Base-by-base conservation (phyloP, 1,140 invertebrate genomes). In the Rhagoletis zephyria region DNA sequence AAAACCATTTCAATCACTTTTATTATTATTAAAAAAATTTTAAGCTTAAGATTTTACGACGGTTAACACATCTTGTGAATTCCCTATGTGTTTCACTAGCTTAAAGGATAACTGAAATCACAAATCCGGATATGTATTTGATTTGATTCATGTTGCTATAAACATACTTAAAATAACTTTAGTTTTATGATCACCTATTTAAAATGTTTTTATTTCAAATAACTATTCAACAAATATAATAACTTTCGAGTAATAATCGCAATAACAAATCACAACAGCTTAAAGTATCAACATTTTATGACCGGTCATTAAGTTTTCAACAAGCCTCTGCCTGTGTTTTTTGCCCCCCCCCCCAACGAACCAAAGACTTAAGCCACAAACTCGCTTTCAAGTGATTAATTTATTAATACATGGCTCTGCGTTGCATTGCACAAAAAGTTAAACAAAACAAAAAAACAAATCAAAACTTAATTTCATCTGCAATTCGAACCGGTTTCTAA, bases 381-480 rank as follows among this genome's bases (percentile, higher is more conserved):
- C 67, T 74, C 42, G 42, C 40, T 74, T 48, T 74, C 45, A 45
- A 14, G 42, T 74, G 67, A 74, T 74, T 74, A 74, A 48, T 74
- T 74, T 48, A 48, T 74, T 74, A n/a, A 74, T 14, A 48, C 16
- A 0, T 16, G 14, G 14, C 4, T 14, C 3, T 45, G 45, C 6
- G 45, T 2, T 12, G 40, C 40, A 42, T 0, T n/a, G 16, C 67
- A 40, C 42, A 74, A 48, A 74, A 63, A 63, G 4, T 12, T 67
- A 67, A n/a, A 63, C 0, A 19, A 7, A 64, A 64, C 30, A 67
- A 30, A 42, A 67, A 67, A 40, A 12, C 3, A 2, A 67, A 0
- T 1, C 1, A 64, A 40, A 56, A 56, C 51, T n/a, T 0, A 74
- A 16, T n/a, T 74, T 74, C 40, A 74, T 48, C 14, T 19, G 40